Conservation (phyloP, 2,113 vertebrate genomes). For the Toxotes chatareus region DNA sequence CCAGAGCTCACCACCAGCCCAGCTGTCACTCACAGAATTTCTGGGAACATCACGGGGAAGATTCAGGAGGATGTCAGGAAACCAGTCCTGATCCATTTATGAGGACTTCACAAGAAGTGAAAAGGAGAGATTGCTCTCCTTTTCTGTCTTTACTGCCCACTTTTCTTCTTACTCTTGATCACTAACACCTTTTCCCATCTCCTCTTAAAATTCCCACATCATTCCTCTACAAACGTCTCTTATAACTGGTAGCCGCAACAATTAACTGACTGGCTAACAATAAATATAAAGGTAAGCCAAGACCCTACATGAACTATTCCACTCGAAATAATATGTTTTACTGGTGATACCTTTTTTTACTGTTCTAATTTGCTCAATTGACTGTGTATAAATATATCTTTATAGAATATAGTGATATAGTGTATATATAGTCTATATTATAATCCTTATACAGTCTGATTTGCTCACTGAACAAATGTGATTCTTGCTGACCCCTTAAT, state of each 20-base stretch:
- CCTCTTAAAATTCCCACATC: neutral
- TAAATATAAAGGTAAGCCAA: neutral
- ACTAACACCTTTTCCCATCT: neutral
- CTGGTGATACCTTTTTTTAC: neutral
- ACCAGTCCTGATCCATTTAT: constrained; percentile 18
- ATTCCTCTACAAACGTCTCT: neutral
- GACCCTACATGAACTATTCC: neutral
- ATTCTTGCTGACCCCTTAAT: neutral
- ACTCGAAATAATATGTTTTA: neutral
- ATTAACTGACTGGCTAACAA: neutral
- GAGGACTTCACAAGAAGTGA: neutral
- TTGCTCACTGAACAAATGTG: too few relatives aligned
- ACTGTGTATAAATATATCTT: too few relatives aligned
- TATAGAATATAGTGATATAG: too few relatives aligned
- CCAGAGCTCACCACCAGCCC: constrained; percentile 3
- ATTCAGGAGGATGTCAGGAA: constrained; percentile 14
- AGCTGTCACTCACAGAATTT: constrained; percentile 25
- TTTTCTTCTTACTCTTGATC: neutral
- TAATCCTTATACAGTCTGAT: too few relatives aligned
- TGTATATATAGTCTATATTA: too few relatives aligned
- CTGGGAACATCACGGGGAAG: neutral
- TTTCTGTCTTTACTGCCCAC: neutral
- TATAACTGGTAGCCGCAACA: neutral
- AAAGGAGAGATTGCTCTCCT: constrained; percentile 3
- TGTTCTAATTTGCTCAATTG: too few relatives aligned